These are phyloP conservation scores for Drosophila neotestacea DNA, from an alignment of 2,888 invertebrate species.

Conservation along the genomic window DNA sequence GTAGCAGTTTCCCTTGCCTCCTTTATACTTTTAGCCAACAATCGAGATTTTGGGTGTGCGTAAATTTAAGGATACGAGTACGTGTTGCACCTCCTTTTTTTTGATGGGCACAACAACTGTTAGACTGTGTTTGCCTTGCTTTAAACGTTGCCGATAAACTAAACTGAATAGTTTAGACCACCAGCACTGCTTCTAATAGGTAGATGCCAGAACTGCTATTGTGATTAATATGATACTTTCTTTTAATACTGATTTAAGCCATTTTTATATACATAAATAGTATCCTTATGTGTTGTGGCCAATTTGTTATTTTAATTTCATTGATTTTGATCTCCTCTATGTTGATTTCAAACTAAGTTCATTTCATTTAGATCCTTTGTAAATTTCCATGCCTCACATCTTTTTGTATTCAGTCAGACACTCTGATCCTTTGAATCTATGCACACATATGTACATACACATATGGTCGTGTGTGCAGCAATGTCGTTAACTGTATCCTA, in stretches of 20 bases:
- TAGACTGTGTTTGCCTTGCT: constrained; percentile 47
- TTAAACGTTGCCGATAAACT: constrained; percentile 56
- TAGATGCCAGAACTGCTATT: not conserved
- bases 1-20: constrained; percentile 59
- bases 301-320: no score
- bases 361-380: constrained; percentile 4
- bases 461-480: constrained; percentile 11
- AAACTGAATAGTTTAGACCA: constrained; percentile 50
- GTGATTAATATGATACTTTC: no score
- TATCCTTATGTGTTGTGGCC: no score
- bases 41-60: constrained; percentile 39
- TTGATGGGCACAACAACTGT: constrained; percentile 45
- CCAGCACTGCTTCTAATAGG: constrained; percentile 35
- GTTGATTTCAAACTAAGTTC: no score
- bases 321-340: no score
- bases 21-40: constrained; percentile 21
- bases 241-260: no score
- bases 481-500: constrained; percentile 34
- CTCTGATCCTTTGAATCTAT: constrained; percentile 3
- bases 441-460: constrained; percentile 11
- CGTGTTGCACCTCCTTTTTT: constrained; percentile 48
- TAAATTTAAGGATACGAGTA: constrained; percentile 38
- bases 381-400: constrained; percentile 69
- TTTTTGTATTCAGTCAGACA: constrained; percentile 17
- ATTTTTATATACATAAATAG: no score